Evolutionary conservation across 2,113 vertebrate genomes (phyloP).

Genomic region (Hippocampus barbouri): DNA sequence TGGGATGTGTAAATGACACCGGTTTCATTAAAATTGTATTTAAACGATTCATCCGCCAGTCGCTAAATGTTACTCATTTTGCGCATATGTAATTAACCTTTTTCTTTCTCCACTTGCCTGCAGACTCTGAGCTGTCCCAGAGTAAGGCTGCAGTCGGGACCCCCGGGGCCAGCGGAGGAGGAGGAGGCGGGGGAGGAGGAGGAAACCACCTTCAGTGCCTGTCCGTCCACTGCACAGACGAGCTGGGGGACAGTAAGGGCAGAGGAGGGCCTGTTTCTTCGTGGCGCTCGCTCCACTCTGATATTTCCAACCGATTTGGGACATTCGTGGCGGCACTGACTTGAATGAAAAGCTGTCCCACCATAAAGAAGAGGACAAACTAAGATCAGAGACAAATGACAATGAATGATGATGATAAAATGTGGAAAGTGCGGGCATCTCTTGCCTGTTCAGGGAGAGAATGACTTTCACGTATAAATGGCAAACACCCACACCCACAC

Average conservation of each 20-base stretch:
- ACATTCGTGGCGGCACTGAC: constrained; percentile 96
- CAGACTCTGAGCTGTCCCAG: constrained; percentile 87
- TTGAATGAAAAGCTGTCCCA: constrained; percentile 68
- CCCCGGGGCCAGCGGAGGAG: constrained; percentile 60
- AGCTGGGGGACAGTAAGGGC: constrained; percentile 88
- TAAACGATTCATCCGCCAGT: constrained; percentile 49
- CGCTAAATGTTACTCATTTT: constrained; percentile 42
- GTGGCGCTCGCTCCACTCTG: constrained; percentile 96
- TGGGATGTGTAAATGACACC: constrained; percentile 67
- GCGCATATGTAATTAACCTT: constrained; percentile 43
- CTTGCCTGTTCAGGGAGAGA: constrained; percentile 66
- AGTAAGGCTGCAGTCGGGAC: constrained; percentile 76
- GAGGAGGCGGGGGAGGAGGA: constrained; percentile 61
- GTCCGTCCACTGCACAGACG: constrained; percentile 96
- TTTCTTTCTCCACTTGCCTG: constrained; percentile 39
- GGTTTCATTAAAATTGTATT: constrained; percentile 63
- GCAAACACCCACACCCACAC: constrained; percentile 23
- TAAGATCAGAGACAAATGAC: constrained; percentile 40
- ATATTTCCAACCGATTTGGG: constrained; percentile 97
- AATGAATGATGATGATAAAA: constrained; percentile 22
- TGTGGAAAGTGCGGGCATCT: constrained; percentile 49
- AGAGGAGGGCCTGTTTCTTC: constrained; percentile 87
- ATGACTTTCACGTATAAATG: constrained; percentile 57
- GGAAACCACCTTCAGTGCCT: constrained; percentile 96
- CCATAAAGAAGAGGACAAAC: constrained; percentile 20